These are phyloP conservation scores for Anarhynchus alexandrinus DNA, from an alignment of 2,113 vertebrate species.

Conservation along the genomic window DNA sequence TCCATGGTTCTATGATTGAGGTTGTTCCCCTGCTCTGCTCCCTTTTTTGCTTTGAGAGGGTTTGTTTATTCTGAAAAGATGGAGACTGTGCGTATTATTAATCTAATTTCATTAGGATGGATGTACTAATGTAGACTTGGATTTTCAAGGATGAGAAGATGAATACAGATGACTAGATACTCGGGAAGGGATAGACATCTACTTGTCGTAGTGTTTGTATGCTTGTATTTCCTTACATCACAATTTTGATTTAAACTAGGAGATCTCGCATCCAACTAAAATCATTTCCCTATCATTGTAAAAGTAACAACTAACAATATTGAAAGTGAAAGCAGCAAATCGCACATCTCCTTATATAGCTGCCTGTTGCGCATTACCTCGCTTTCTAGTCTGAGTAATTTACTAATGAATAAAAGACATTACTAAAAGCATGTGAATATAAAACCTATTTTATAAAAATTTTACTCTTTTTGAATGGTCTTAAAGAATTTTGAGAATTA, in stretches of 20 bases:
- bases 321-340: background rate
- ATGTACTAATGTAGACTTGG: background rate
- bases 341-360: background rate
- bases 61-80: background rate
- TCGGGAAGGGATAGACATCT: background rate
- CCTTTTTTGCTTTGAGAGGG: background rate
- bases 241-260: background rate
- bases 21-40: background rate
- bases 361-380: background rate
- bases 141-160: background rate
- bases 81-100: background rate
- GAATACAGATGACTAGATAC: background rate
- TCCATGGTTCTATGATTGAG: background rate
- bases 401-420: background rate
- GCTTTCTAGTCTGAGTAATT: background rate
- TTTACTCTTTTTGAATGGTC: background rate
- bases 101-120: background rate
- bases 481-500: background rate
- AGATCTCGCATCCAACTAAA: background rate
- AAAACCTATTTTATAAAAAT: background rate
- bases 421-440: background rate
- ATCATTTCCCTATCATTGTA: background rate
- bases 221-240: background rate
- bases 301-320: background rate
- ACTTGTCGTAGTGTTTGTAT: background rate